Conservation (phyloP, 2,888 invertebrate genomes). For the Eupsilia transversa region DNA sequence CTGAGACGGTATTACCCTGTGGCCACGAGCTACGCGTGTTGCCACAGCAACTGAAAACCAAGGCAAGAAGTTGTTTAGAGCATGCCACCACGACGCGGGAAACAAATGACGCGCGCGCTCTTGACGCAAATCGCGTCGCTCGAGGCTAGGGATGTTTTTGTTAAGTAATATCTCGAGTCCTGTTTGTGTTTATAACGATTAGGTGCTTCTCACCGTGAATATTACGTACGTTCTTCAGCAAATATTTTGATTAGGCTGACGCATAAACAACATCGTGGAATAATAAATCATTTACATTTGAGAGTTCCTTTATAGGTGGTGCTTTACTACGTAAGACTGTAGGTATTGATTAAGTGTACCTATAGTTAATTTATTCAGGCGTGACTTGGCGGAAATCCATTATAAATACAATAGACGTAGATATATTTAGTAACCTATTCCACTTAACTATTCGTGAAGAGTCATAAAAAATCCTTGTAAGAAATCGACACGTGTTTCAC, state of each 20-base stretch:
- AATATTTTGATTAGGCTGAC: slow-evolving; percentile 4
- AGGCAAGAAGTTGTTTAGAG: not conserved
- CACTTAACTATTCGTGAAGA: too few species aligned
- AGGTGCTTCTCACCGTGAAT: not conserved
- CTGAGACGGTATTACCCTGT: not conserved
- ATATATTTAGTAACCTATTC: too few species aligned
- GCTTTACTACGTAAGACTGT: not conserved
- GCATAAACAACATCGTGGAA: not conserved
- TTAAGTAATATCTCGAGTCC: slow-evolving; percentile 3
- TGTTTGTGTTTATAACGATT: slow-evolving; percentile 20
- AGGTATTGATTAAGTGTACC: not conserved
- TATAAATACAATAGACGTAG: too few species aligned
- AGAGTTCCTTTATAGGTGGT: not conserved
- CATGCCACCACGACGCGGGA: not conserved
- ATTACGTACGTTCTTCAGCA: not conserved
- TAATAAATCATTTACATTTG: slow-evolving; percentile 2
- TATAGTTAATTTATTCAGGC: too few species aligned
- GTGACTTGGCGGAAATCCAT: too few species aligned
- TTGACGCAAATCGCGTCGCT: not conserved
- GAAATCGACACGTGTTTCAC: too few species aligned
- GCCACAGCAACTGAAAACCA: not conserved
- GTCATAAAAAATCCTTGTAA: too few species aligned
- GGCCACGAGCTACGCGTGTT: not conserved
- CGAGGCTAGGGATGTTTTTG: not conserved
- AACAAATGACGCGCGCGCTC: not conserved